These are phyloP conservation scores for Azemiops feae DNA, from an alignment of 2,113 vertebrate genomes.

Conservation along the genomic window DNA sequence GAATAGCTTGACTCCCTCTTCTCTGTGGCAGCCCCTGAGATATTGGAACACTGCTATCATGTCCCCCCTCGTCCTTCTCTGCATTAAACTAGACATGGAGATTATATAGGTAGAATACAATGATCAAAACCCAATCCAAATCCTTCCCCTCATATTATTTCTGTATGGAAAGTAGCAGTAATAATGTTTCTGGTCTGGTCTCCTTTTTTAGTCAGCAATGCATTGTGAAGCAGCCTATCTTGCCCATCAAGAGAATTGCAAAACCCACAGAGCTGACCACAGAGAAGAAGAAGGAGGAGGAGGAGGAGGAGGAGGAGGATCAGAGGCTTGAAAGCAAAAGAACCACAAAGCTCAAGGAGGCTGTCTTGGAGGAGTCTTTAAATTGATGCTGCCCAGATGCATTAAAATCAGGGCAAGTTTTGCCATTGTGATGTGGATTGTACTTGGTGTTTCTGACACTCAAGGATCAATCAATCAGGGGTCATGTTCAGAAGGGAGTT, in stretches of 20 bases:
- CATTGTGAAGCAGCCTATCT: background rate
- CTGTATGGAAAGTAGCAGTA: background rate
- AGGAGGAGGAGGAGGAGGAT: background rate
- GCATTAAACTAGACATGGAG: too few species aligned
- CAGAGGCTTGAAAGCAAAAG: background rate
- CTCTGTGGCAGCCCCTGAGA: too few species aligned
- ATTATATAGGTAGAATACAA: conserved; percentile 2
- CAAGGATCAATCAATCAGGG: background rate
- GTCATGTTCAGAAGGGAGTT: background rate
- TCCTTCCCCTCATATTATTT: background rate
- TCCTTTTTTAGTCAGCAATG: background rate
- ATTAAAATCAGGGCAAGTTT: background rate
- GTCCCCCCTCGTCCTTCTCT: too few species aligned
- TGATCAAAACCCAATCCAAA: background rate
- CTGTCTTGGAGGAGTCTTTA: background rate
- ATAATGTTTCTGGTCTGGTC: background rate
- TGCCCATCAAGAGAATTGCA: background rate
- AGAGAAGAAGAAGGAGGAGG: background rate
- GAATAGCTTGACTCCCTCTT: too few species aligned
- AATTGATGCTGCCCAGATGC: background rate
- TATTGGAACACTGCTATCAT: too few species aligned
- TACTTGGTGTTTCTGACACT: background rate
- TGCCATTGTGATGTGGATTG: background rate
- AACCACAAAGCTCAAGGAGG: conserved; percentile 21
- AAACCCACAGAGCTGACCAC: background rate